Evolutionary conservation across 1,140 invertebrate species (phyloP).

Genomic region (Teleopsis dalmanni): DNA sequence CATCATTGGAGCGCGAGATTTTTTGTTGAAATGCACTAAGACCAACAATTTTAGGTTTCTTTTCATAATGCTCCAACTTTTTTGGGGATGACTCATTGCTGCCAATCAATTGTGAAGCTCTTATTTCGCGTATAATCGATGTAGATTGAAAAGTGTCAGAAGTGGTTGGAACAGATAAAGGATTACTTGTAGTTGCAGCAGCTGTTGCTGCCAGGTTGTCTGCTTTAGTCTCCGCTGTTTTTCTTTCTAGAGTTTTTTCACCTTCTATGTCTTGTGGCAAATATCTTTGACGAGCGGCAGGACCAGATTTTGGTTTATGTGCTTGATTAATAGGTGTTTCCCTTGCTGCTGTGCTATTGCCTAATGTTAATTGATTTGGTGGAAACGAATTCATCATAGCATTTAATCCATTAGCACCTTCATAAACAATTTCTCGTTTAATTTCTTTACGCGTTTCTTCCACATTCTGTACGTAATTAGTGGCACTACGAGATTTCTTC

Average conservation of each 20-base stretch:
- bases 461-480: slow-evolving; percentile 29
- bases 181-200: slow-evolving; percentile 21
- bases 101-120: slow-evolving; percentile 8
- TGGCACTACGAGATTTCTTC: slow-evolving; percentile 27
- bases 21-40: slow-evolving; percentile 50
- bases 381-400: slow-evolving; percentile 30
- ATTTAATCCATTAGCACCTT: slow-evolving; percentile 28
- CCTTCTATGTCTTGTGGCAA: slow-evolving; percentile 47
- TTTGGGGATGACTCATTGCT: background rate
- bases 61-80: slow-evolving; percentile 31
- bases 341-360: slow-evolving; percentile 6
- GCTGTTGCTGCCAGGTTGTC: background rate
- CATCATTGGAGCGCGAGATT: slow-evolving; percentile 39
- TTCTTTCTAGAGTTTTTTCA: slow-evolving; percentile 3
- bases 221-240: background rate
- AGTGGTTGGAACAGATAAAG: slow-evolving; percentile 26
- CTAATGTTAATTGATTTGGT: background rate
- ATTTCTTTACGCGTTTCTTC: slow-evolving; percentile 34
- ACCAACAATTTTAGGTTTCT: slow-evolving; percentile 46
- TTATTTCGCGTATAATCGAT: slow-evolving; percentile 28
- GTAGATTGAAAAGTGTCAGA: slow-evolving; percentile 37
- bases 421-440: slow-evolving; percentile 30
- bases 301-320: slow-evolving; percentile 42
- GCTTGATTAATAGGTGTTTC: slow-evolving; percentile 15
- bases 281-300: slow-evolving; percentile 48